A percentile compares a stretch with the other conserved stretches of the same genome.
Evolutionary conservation across 92 coral and sea anemone species (phyloP).

Genomic region (Pocillopora grandis): DNA sequence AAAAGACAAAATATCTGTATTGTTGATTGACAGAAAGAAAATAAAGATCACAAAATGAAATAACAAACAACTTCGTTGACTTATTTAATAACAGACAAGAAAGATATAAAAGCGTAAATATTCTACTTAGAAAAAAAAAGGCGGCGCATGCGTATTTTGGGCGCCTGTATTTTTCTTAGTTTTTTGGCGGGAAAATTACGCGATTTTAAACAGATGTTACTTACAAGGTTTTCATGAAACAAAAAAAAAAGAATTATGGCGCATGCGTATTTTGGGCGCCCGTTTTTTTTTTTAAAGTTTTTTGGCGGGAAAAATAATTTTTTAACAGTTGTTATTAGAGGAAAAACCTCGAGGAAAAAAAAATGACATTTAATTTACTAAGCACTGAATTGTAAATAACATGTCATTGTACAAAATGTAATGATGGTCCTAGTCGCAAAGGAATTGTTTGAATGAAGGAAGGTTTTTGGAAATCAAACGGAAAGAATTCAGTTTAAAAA

Average conservation of each 20-base stretch:
- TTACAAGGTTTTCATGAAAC: no score
- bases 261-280: not conserved
- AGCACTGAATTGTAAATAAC: not conserved
- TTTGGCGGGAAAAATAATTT: slow-evolving; percentile 6
- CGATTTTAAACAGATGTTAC: no score
- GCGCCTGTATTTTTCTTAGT: not conserved
- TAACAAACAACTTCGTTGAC: not conserved
- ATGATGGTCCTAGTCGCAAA: not conserved
- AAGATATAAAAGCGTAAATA: not conserved
- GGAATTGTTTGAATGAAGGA: no score
- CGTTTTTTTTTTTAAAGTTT: not conserved
- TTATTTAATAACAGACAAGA: not conserved
- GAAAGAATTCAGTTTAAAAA: no score
- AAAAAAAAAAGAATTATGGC: not conserved
- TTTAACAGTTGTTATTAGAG: not conserved
- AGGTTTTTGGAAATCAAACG: no score
- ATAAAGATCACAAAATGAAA: not conserved
- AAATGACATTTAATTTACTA: not conserved
- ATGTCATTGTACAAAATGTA: no score
- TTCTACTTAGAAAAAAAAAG: not conserved
- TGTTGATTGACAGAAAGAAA: not conserved
- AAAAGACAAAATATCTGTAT: not conserved
- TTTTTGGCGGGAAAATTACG: slow-evolving; percentile 2
- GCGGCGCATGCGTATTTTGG: slow-evolving; percentile 3
- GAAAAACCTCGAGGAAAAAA: not conserved